Evolutionary conservation across 2,888 invertebrate genomes (phyloP).

Genomic region (Clostera curtula): DNA sequence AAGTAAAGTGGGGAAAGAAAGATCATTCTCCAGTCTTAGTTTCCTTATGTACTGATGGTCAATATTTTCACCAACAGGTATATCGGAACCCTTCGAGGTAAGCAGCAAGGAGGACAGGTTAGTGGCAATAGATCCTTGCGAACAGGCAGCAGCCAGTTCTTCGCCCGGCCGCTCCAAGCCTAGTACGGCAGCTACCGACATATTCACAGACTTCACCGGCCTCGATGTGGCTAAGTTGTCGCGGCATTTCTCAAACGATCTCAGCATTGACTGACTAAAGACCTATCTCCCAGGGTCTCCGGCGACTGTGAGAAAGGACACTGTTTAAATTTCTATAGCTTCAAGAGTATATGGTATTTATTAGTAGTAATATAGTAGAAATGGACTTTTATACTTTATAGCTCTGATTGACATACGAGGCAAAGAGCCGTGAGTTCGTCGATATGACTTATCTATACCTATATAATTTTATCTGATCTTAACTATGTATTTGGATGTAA

Average conservation of each 20-base stretch:
- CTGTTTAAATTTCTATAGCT: conserved; percentile 11
- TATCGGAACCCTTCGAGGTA: conserved; percentile 67
- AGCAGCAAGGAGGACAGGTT: conserved; percentile 56
- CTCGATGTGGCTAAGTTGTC: conserved; percentile 64
- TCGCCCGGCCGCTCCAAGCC: conserved; percentile 36
- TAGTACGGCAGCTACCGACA: conserved; percentile 45
- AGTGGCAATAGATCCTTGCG: conserved; percentile 35
- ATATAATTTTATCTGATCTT: too few species aligned
- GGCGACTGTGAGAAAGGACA: conserved; percentile 33
- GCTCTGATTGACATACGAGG: too few species aligned
- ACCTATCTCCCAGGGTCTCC: conserved; percentile 62
- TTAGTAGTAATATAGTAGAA: conserved; percentile 3
- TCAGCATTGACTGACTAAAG: conserved; percentile 72
- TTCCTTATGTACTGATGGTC: too few species aligned
- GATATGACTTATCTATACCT: too few species aligned
- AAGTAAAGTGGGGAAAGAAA: too few species aligned
- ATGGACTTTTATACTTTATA: too few species aligned
- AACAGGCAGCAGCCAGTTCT: conserved; percentile 40
- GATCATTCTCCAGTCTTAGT: too few species aligned
- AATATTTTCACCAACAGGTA: conserved; percentile 36
- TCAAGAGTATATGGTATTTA: conserved; percentile 1
- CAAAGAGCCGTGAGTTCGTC: too few species aligned
- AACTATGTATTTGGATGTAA: too few species aligned
- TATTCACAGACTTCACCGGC: conserved; percentile 66
- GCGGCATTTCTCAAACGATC: conserved; percentile 64